Evolutionary conservation across 2,797 vertebrate species (phyloP), one percentile per base, ranked within the genome.

Genomic region (Sebastes wilsoni): DNA sequence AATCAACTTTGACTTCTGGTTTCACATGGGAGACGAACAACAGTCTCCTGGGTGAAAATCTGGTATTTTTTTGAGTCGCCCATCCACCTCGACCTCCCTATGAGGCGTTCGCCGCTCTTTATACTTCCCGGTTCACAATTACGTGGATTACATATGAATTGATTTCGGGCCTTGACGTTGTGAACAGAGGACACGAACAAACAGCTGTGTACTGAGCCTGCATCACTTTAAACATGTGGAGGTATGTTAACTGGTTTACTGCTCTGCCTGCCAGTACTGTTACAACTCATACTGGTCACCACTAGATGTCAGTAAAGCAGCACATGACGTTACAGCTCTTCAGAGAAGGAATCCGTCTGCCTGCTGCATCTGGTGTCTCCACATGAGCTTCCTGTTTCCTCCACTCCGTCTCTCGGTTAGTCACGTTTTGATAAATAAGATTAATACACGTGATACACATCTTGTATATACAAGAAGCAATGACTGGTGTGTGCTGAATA

Each of bases 271-370:
- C 16, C 25, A 14, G 30, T 58, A 4, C 13, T 3, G 10, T 2
- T 79, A 71, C 20, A 79, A 2, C 71, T 66, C 66, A 14, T 0
- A 0, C 23, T 18, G 0, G 1, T 70, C 0, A 23, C 84, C 90
- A 74, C 75, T 55, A 70, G 87, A 66, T 82, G 88, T 81, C 88
- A 85, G 86, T 77, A 55, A 66, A 79, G 82, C 80, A 54, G 67
- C 34, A 8, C 16, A 13, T 25, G 9, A 55, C 9, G 5, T n/a
- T 6, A 5, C 1, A 5, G 1, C 72, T 56, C 13, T 5, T 20
- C 10, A 5, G 9, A 55, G 49, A 9, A 27, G 52, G 62, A 16
- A 8, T 83, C 3, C n/a, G 20, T 69, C 49, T 70, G 20, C 30
- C 28, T 66, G 66, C 71, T 76, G 69, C 80, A 82, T 73, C 81